Evolutionary conservation across 2,888 invertebrate genomes (phyloP), one percentile per base, ranked within the genome.

Genomic region (Leucophora obtusa): DNA sequence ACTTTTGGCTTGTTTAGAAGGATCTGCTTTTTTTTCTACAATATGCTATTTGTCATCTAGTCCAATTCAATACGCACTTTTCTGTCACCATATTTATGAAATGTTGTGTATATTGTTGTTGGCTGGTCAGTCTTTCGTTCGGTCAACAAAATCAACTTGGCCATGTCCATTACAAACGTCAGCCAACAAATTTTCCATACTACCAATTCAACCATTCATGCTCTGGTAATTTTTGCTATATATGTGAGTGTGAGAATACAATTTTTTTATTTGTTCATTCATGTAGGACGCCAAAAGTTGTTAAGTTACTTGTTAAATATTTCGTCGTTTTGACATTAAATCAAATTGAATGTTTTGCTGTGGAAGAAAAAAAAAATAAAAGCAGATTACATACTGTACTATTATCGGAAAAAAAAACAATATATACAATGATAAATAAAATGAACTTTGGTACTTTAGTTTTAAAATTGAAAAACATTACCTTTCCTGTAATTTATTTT

Each of bases 251-350:
- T 28, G 54, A 28, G 21, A n/a, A 10, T 10, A 43, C n/a, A 10
- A 21, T 47, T 17, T 62, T 28, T 47, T 18, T 33, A 21, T 47
- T 59, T 59, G 21, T 35, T 60, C 60, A 71, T 38, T 71, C 70
- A 62, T 53, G 60, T 53, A 28, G 53, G 59, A 71, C 38, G 28
- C 15, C 17, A 66, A 43, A 74, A 69, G 54, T 69, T 59, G 33
- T 66, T 17, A 73, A 73, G 59, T 33, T 72, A n/a, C 17, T 47
- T 68, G 35, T 11, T 47, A 50, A 11, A 15, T 28, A 17, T 62
- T 35, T 70, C 43, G 43, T 47, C 43, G 10, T 6, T 47, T 47
- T 47, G 43, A 47, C 43, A 47, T 47, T 47, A 47, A 47, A 47
- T 47, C 43, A 47, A 47, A 47, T 47, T 47, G 43, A 47, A n/a